These are phyloP conservation scores for Axinella damicornis DNA, from an alignment of 37 sponge, comb jelly and placozoan genomes.

Conservation along the genomic window DNA sequence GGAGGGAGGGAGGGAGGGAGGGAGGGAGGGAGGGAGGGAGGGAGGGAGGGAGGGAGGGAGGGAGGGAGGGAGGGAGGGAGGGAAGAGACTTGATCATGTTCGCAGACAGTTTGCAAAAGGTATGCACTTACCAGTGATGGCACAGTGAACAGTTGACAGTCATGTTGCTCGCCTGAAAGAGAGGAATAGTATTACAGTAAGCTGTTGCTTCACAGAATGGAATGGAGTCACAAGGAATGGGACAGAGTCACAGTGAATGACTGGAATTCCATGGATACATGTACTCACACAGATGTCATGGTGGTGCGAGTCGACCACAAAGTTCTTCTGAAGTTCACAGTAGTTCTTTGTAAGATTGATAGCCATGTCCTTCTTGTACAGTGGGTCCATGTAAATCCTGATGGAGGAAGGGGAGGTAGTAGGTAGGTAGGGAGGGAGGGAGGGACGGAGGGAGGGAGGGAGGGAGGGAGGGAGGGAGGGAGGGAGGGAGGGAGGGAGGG, in stretches of 20 bases:
- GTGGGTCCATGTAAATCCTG: conserved; percentile 62
- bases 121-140: conserved; percentile 85
- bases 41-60: neutral
- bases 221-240: too few relatives aligned
- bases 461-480: too few relatives aligned
- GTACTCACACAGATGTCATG: conserved; percentile 73
- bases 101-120: neutral
- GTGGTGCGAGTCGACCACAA: conserved; percentile 61
- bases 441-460: too few relatives aligned
- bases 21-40: conserved; percentile 11
- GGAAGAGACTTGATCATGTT: neutral
- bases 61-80: neutral
- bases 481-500: too few relatives aligned
- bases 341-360: conserved; percentile 68
- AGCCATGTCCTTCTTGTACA: conserved; percentile 68
- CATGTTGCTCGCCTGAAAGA: conserved; percentile 63
- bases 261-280: neutral
- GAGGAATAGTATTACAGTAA: neutral
- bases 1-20: conserved; percentile 6
- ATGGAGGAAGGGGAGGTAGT: too few relatives aligned
- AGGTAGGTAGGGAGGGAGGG: neutral
- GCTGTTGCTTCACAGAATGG: too few relatives aligned
- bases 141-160: conserved; percentile 81
- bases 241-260: neutral
- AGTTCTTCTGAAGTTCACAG: conserved; percentile 53